Evolutionary conservation across 2,888 invertebrate species (phyloP), one percentile per base, ranked within the genome.

Genomic region (Troides aeacus): DNA sequence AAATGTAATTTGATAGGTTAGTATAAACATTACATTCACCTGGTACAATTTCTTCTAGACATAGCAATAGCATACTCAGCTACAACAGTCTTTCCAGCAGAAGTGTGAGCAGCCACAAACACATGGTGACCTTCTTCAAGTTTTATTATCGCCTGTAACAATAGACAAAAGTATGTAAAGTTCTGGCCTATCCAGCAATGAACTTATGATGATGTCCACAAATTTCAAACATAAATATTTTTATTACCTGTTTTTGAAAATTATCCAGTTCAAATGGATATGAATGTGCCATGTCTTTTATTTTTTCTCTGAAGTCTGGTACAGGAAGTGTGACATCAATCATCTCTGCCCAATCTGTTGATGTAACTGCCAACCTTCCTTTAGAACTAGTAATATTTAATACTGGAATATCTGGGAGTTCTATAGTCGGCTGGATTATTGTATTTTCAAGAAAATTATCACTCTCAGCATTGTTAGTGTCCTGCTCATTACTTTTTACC

Each of bases 21-120:
- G 2, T 17, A 59, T 59, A 59, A 15, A 24, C 12, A 59, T 15
- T 59, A 23, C 24, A 59, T 2, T 76, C 83, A 95, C 96, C 95
- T 95, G 0, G 98, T 98, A 93, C 97, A 96, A 86, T 99, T 97
- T 76, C 96, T 96, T 79, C 97, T 95, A 0, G 99, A 98, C 81
- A 99, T 93, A 0, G 99, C 99, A 76, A 99, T 98, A 0, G 99
- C 99, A 88, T 99, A 99, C 90, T 99, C 99, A 0, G 99, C 99
- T 0, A 99, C 99, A 0, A 99, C 99, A 0, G 99, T 99, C 93
- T 99, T 99, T 36, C 97, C 98, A 0, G 99, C 99, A 0, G 99
- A 99, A 0, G 99, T 99, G 83, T 99, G 99, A 0, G 99, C 99
- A 0, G 99, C 99, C 0, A 99, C 99, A 87, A 99, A 99, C 0